Conservation (phyloP, 2,113 vertebrate species). For the Sminthopsis crassicaudata region DNA sequence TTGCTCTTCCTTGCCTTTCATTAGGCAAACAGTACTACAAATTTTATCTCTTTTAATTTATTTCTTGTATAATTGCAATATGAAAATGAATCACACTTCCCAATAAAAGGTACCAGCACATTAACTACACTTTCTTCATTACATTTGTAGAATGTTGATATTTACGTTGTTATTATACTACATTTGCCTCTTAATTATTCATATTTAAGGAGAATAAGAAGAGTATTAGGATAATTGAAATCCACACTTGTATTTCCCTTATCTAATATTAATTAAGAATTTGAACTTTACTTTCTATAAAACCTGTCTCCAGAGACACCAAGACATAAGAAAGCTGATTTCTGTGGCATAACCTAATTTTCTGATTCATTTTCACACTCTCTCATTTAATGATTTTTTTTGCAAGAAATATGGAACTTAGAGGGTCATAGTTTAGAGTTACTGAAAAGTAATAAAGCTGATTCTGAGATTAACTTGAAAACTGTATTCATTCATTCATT, state of each 20-base stretch:
- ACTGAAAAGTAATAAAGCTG: not conserved
- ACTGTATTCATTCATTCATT: not conserved
- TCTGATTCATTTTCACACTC: not conserved
- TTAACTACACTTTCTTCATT: not conserved
- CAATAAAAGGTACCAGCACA: not conserved
- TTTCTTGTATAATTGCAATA: not conserved
- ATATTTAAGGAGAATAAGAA: not conserved
- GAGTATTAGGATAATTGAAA: not conserved
- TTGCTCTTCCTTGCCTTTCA: not conserved
- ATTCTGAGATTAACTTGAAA: not conserved
- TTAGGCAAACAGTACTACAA: not conserved
- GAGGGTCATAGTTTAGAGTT: not conserved
- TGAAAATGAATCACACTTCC: not conserved
- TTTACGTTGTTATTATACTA: not conserved
- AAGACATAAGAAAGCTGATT: not conserved
- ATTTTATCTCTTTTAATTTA: not conserved
- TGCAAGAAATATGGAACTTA: not conserved
- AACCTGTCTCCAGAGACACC: not conserved
- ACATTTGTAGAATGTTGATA: not conserved
- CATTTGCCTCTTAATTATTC: not conserved
- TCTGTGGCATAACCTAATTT: not conserved
- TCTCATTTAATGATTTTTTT: not conserved
- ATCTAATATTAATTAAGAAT: not conserved
- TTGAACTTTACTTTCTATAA: not conserved
- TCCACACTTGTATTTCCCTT: not conserved